These are phyloP conservation scores for Zoanthus sansibaricus DNA, from an alignment of 92 coral and sea anemone genomes.

Conservation along the genomic window DNA sequence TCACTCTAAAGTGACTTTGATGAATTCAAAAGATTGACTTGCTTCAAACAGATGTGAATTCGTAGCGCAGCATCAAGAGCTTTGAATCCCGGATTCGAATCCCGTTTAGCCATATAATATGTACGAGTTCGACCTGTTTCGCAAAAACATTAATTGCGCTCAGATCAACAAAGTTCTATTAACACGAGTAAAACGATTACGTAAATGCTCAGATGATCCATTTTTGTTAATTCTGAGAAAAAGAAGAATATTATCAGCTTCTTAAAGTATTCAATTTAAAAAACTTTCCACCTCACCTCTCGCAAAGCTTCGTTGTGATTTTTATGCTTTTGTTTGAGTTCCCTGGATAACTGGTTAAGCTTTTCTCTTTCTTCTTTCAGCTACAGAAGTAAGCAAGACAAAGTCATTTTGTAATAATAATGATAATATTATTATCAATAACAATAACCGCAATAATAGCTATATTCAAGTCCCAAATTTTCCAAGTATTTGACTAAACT, in stretches of 20 bases:
- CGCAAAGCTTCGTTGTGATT: conserved; percentile 74
- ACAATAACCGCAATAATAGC: too few relatives aligned
- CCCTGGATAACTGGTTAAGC: conserved; percentile 69
- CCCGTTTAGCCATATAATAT: too few relatives aligned
- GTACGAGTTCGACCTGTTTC: too few relatives aligned
- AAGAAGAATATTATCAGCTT: background rate
- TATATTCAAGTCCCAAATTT: too few relatives aligned
- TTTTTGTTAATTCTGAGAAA: background rate
- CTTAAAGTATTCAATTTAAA: background rate
- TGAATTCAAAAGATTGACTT: too few relatives aligned
- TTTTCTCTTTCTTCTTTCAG: conserved; percentile 87
- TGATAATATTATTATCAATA: too few relatives aligned
- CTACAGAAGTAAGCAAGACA: conserved; percentile 37
- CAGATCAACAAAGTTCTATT: background rate
- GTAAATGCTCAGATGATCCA: background rate
- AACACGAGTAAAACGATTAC: too few relatives aligned
- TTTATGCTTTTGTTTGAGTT: conserved; percentile 77
- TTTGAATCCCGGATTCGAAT: too few relatives aligned
- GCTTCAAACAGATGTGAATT: too few relatives aligned
- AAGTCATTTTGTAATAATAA: background rate
- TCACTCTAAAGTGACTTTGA: too few relatives aligned
- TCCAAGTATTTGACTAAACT: too few relatives aligned
- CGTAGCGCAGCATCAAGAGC: too few relatives aligned
- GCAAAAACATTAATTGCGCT: background rate
- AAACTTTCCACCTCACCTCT: conserved; percentile 62